phyloP scores from a whole-genome alignment of 35 echinoderm and acorn worm species.

The Apostichopus parvimensis region DNA sequence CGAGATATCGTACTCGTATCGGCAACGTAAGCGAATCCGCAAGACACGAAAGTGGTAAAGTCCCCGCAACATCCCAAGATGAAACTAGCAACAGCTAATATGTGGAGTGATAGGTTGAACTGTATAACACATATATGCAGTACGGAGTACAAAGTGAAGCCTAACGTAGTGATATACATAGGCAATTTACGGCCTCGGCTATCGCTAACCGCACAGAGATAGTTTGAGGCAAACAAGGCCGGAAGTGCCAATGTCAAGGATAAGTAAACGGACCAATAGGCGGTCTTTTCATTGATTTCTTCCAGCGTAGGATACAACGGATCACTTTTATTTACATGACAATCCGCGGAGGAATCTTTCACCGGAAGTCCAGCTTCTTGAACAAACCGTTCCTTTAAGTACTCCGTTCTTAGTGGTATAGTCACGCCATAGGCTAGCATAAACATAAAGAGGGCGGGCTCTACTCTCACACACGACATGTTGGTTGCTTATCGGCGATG shows the following conservation, averaged over 20 bases:
- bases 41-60: slow-evolving; percentile 38
- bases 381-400: slow-evolving; percentile 26
- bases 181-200: slow-evolving; percentile 13
- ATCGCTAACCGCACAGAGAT: slow-evolving; percentile 26
- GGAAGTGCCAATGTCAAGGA: slow-evolving; percentile 15
- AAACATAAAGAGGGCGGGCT: slow-evolving; percentile 56
- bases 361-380: slow-evolving; percentile 19
- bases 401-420: slow-evolving; percentile 41
- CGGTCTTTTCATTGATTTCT: slow-evolving; percentile 33
- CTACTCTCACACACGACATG: background rate
- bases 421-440: slow-evolving; percentile 49
- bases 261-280: slow-evolving; percentile 54
- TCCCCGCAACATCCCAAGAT: slow-evolving; percentile 33
- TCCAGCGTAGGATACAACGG: slow-evolving; percentile 16
- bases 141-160: slow-evolving; percentile 22
- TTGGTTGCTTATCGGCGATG: too few relatives aligned
- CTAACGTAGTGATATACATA: slow-evolving; percentile 32
- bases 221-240: slow-evolving; percentile 42
- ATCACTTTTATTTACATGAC: slow-evolving; percentile 49
- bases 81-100: slow-evolving; percentile 40
- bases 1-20: slow-evolving; percentile 24
- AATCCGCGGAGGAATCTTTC: background rate
- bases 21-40: slow-evolving; percentile 51
- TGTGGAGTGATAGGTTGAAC: slow-evolving; percentile 4
- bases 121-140: slow-evolving; percentile 15